Evolutionary conservation across 2,888 invertebrate genomes (phyloP).

Genomic region (Pantelozetes paolii): DNA sequence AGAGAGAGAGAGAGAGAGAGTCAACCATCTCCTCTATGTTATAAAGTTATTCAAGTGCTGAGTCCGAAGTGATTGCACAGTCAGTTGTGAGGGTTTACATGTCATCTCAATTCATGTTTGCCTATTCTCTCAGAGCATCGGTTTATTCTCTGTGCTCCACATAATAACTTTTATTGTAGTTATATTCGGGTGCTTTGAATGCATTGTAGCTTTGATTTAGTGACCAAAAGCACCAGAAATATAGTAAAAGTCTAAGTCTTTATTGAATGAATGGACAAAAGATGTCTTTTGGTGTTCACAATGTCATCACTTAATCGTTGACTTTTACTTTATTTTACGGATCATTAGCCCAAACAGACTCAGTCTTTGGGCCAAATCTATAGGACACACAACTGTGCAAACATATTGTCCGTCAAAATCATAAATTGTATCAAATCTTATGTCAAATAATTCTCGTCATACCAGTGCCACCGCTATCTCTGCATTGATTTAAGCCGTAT

Average conservation of each 20-base stretch:
- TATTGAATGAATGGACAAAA: neutral
- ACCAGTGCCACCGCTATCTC: neutral
- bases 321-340: slow-evolving; percentile 15
- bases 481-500: neutral
- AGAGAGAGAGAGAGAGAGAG: too few species aligned
- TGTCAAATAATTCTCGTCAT: neutral
- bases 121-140: neutral
- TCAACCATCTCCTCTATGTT: too few species aligned
- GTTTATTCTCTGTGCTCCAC: neutral
- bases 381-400: neutral
- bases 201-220: slow-evolving; percentile 15
- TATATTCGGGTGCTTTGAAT: neutral
- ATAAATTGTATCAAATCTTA: slow-evolving; percentile 1
- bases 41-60: neutral
- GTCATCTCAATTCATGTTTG: slow-evolving; percentile 16
- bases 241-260: too few species aligned
- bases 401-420: slow-evolving; percentile 16
- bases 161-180: neutral
- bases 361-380: neutral
- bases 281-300: slow-evolving; percentile 5
- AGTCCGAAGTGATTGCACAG: neutral
- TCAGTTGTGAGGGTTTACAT: neutral
- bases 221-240: neutral
- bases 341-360: neutral
- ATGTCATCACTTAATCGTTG: slow-evolving; percentile 4